These are phyloP conservation scores for Noturus placidus DNA, from an alignment of 2,113 vertebrate genomes.

Conservation along the genomic window DNA sequence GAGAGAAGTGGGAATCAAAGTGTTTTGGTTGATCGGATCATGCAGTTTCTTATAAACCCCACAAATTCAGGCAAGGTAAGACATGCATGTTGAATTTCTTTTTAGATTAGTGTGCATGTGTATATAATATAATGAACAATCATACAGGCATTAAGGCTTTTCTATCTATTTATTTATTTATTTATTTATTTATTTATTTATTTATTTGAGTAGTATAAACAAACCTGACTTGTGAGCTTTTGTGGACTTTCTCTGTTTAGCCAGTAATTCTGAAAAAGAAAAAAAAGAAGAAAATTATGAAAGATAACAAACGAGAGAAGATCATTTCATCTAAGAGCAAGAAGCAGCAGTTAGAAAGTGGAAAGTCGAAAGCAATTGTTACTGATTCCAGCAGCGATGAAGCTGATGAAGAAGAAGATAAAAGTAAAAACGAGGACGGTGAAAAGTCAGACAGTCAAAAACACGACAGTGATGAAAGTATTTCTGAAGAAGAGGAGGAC, in stretches of 20 bases:
- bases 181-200: too few relatives aligned
- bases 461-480: slow-evolving; percentile 70
- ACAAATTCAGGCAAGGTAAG: slow-evolving; percentile 92
- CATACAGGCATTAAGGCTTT: background rate
- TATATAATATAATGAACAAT: background rate
- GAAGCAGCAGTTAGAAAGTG: slow-evolving; percentile 74
- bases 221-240: background rate
- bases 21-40: slow-evolving; percentile 86
- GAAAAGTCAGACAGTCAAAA: slow-evolving; percentile 54
- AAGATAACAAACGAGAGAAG: slow-evolving; percentile 80
- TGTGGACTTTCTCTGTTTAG: slow-evolving; percentile 46
- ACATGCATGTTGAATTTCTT: background rate
- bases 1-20: slow-evolving; percentile 89
- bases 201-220: background rate
- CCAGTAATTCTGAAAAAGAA: slow-evolving; percentile 69
- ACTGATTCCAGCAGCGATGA: slow-evolving; percentile 94
- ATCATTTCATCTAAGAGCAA: slow-evolving; percentile 71
- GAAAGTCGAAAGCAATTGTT: slow-evolving; percentile 90
- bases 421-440: slow-evolving; percentile 48
- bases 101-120: background rate
- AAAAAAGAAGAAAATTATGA: slow-evolving; percentile 72
- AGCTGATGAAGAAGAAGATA: slow-evolving; percentile 74
- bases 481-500: slow-evolving; percentile 61
- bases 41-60: slow-evolving; percentile 86
- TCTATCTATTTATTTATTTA: too few relatives aligned